These are phyloP conservation scores for Grus americana DNA, from an alignment of 2,113 vertebrate species.

Conservation along the genomic window DNA sequence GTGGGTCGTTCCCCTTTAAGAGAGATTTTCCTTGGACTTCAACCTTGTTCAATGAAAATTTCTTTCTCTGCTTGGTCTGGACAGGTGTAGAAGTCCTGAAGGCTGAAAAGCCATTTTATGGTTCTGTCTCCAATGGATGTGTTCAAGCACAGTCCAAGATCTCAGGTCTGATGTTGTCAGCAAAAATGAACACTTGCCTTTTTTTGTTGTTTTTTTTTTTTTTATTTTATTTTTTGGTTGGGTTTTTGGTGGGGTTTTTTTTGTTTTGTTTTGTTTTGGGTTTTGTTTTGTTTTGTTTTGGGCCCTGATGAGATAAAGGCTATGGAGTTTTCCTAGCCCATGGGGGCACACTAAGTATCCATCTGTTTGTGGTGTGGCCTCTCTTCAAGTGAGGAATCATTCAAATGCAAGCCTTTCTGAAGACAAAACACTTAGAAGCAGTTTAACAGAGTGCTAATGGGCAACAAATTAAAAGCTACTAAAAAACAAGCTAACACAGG, in stretches of 20 bases:
- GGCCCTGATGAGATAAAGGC: not conserved
- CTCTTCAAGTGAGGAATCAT: not conserved
- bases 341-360: not conserved
- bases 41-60: not conserved
- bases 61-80: not conserved
- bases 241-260: no score
- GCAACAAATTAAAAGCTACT: not conserved
- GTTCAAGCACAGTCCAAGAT: not conserved
- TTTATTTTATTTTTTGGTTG: no score
- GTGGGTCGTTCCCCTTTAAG: not conserved
- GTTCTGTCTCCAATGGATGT: not conserved
- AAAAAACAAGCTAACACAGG: not conserved
- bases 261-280: no score
- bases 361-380: not conserved
- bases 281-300: not conserved
- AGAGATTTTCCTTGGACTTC: not conserved
- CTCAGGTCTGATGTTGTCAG: not conserved
- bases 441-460: not conserved
- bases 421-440: not conserved
- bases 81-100: not conserved
- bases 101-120: not conserved
- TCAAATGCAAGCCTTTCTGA: not conserved
- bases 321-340: not conserved
- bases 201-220: no score
- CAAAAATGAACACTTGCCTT: not conserved